Evolutionary conservation across 2,797 vertebrate genomes (phyloP), one percentile per base, ranked within the genome.

Genomic region (Mus spretus): DNA sequence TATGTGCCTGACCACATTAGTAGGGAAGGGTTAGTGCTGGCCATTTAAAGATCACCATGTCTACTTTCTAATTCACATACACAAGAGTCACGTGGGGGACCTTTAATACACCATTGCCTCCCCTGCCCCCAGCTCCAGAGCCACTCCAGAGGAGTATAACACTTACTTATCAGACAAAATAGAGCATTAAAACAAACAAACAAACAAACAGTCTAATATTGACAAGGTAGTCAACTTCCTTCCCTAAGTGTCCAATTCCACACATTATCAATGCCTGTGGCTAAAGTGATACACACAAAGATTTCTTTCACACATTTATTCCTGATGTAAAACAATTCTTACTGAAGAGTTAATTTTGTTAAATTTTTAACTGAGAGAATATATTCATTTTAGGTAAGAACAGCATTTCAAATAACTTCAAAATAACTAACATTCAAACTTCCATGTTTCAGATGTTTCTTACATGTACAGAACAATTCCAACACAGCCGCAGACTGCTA

Each of bases 281-380:
- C 77, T 87, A 92, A 57, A 70, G 91, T 20, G 37, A 2, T n/a
- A 72, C 47, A 26, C 37, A 59, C 28, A 55, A 63, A 82, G 34
- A 85, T 44, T 15, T 55, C 47, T n/a, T 72, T 34, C 63, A 59
- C 61, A 37, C 63, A 50, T 94, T 92, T 88, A 67, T 77, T 72
- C 26, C 26, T 89, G 31, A 85, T 53, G 37, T 65, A 81, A 72
- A 89, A 65, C 37, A 89, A 91, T 96, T 92, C 50, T 91, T 75
- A 63, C 4, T 34, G 28, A 89, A 96, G 83, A 70, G n/a, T 87
- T 87, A 37, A 55, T 12, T 89, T 93, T 89, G 65, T 10, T 92
- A 77, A 67, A 3, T 89, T 82, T 95, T 77, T 63, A 81, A 77
- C 78, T 88, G n/a, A 84, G 47, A n/a, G 94, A 89, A 77, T 57